Conservation (phyloP, 2,113 vertebrate genomes). For the Butorides virescens region DNA sequence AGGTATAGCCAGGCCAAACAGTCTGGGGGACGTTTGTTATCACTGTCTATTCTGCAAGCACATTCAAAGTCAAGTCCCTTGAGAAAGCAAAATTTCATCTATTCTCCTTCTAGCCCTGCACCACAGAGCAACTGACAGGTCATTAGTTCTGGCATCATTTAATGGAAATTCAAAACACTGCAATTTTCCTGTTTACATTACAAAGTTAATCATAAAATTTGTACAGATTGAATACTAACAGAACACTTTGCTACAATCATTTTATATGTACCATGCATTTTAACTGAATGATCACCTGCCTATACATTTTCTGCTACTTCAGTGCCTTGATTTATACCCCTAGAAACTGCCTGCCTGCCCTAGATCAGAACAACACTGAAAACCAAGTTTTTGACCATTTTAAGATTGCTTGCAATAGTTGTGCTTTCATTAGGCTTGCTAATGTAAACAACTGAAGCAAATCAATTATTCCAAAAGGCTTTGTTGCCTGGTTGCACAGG, state of each 20-base stretch:
- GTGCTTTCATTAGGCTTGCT: background rate
- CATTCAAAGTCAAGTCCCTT: background rate
- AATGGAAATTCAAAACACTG: background rate
- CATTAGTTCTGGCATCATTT: background rate
- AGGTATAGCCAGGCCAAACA: background rate
- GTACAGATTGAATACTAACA: background rate
- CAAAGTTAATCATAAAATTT: background rate
- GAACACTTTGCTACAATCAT: background rate
- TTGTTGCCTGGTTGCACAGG: background rate
- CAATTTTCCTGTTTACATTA: background rate
- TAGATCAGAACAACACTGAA: background rate
- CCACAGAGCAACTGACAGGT: background rate
- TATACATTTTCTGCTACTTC: background rate
- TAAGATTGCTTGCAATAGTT: background rate
- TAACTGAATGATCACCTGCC: background rate
- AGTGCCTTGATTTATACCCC: background rate
- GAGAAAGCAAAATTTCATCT: background rate
- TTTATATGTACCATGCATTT: background rate
- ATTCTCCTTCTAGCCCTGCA: background rate
- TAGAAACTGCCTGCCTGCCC: background rate
- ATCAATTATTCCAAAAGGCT: background rate
- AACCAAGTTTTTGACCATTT: background rate
- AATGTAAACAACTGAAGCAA: background rate
- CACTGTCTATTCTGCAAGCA: background rate
- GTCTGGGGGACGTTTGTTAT: background rate